phyloP scores from a whole-genome alignment of 2,113 vertebrate genomes.

The Chitala chitala region DNA sequence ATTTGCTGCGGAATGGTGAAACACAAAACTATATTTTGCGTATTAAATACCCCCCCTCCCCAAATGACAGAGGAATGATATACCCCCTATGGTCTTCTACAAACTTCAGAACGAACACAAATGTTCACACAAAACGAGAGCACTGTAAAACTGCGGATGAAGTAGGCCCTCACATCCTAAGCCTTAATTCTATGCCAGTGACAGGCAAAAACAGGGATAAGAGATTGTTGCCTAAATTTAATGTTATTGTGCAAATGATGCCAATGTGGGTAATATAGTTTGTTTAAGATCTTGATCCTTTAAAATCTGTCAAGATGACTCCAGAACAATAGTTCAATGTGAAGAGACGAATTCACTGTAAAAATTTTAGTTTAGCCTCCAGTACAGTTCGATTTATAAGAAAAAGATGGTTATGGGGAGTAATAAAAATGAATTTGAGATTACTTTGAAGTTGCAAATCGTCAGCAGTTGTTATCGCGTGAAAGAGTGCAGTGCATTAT shows the following conservation, averaged over 20 bases:
- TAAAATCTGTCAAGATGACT: neutral
- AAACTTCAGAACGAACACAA: neutral
- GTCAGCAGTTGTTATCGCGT: conserved; percentile 31
- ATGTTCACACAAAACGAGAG: neutral
- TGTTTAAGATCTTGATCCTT: neutral
- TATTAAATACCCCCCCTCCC: conserved; percentile 25
- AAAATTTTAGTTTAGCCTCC: neutral
- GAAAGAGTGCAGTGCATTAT: conserved; percentile 25
- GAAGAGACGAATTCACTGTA: neutral
- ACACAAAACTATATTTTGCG: conserved; percentile 26
- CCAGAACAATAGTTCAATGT: neutral
- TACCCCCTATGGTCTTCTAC: neutral
- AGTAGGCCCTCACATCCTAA: neutral
- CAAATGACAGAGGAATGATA: conserved; percentile 21
- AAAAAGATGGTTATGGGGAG: neutral
- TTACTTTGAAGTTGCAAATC: conserved; percentile 33
- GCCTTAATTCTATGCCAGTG: neutral
- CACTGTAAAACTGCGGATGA: neutral
- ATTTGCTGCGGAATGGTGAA: conserved; percentile 37
- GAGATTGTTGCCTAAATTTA: neutral
- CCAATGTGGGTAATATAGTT: neutral
- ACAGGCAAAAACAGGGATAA: neutral
- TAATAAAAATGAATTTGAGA: conserved; percentile 31
- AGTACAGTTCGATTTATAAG: neutral
- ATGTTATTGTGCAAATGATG: neutral